phyloP scores from a whole-genome alignment of 2,888 invertebrate species.

The Agriotes lineatus region DNA sequence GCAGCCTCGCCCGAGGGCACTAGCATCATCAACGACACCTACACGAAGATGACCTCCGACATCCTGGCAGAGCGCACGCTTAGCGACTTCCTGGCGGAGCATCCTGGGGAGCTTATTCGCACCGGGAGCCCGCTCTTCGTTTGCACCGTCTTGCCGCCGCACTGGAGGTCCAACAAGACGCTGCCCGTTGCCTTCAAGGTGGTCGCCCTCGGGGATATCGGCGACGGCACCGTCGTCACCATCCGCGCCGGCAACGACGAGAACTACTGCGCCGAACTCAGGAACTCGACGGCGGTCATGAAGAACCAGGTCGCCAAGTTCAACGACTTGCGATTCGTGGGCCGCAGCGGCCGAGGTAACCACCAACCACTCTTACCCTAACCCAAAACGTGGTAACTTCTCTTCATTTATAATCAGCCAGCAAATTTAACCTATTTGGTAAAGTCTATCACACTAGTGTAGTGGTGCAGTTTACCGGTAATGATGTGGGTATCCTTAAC shows the following conservation, averaged over 20 bases:
- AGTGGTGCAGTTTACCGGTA: too few relatives aligned
- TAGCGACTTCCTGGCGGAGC: constrained; percentile 88
- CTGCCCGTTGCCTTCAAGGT: constrained; percentile 96
- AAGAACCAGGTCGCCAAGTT: constrained; percentile 98
- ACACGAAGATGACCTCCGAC: constrained; percentile 84
- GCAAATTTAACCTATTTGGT: too few relatives aligned
- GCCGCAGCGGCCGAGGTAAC: constrained; percentile 94
- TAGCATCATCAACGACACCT: constrained; percentile 82
- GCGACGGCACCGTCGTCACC: constrained; percentile 94
- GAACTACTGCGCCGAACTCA: constrained; percentile 93
- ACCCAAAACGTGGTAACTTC: background rate
- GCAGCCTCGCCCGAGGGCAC: constrained; percentile 80
- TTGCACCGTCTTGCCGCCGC: constrained; percentile 91
- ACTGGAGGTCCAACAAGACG: constrained; percentile 98
- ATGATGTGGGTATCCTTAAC: too few relatives aligned
- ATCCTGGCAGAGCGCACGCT: constrained; percentile 86
- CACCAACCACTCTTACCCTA: constrained; percentile 55
- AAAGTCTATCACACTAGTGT: too few relatives aligned
- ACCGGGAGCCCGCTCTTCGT: constrained; percentile 97
- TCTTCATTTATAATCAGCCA: too few relatives aligned
- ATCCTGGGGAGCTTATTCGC: constrained; percentile 91
- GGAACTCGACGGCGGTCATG: constrained; percentile 95
- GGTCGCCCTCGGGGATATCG: constrained; percentile 90
- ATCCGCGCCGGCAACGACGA: constrained; percentile 97
- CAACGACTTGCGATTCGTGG: constrained; percentile 97